Percentiles rank a stretch among this genome's conserved stretches.
These are phyloP conservation scores for Panopea generosa DNA, from an alignment of 2,888 invertebrate genomes.

Conservation along the genomic window DNA sequence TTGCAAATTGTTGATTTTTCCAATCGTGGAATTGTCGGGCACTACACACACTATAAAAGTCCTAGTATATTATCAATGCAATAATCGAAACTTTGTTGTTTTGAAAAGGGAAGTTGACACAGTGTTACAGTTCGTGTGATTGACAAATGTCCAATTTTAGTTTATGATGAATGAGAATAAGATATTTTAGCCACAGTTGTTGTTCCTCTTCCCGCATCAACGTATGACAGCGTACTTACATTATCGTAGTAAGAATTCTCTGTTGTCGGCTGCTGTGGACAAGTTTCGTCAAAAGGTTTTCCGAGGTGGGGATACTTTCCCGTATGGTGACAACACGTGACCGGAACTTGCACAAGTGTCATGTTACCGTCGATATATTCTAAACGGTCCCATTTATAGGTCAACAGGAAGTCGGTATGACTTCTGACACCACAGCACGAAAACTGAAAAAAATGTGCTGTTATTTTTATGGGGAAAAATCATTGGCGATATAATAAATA, in stretches of 20 bases:
- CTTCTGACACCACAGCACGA: conserved; percentile 55
- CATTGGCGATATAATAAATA: not conserved
- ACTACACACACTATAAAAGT: no score
- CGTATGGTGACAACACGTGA: conserved; percentile 57
- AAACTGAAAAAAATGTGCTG: conserved; percentile 53
- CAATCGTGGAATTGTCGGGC: no score
- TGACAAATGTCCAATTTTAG: no score
- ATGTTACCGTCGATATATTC: conserved; percentile 28
- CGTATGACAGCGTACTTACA: no score
- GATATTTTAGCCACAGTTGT: no score
- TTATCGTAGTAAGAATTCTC: conserved; percentile 40
- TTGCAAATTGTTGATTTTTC: no score
- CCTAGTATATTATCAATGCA: no score
- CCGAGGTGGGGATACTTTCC: conserved; percentile 57
- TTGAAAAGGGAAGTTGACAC: no score
- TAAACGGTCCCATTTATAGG: conserved; percentile 46
- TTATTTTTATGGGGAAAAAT: not conserved
- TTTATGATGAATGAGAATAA: no score
- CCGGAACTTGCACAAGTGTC: conserved; percentile 41
- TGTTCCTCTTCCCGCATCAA: no score
- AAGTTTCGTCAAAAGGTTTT: conserved; percentile 37
- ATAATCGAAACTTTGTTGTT: no score
- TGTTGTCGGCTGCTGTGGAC: conserved; percentile 39
- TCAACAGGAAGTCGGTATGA: conserved; percentile 40
- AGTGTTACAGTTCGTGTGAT: no score